Evolutionary conservation across 2,888 invertebrate genomes (phyloP), one percentile per base, ranked within the genome.

Genomic region (Hypolimnas misippus): DNA sequence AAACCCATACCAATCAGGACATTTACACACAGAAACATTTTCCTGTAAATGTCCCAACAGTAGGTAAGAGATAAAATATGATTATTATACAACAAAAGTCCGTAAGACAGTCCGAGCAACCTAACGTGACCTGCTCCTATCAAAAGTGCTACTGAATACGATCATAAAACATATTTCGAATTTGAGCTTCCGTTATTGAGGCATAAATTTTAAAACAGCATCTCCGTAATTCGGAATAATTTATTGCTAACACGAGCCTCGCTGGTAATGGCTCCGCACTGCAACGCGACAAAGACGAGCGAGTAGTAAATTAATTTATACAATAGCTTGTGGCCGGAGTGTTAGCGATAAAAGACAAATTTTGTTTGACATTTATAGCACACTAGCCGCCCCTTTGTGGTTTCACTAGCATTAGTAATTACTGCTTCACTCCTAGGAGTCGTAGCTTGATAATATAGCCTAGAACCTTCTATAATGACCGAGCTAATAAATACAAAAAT

Each of bases 251-350:
- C 46, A 51, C 56, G 57, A 44, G 56, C 58, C 64, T 52, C 42
- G 49, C 42, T 56, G 53, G 58, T 64, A 60, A 49, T 53, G 59
- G 53, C 64, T 40, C 40, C 61, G 40, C 52, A 38, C 29, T 66
- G 67, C 68, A 66, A 58, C 60, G 63, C 67, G 70, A 71, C 72
- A 70, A 67, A 65, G 68, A 68, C 65, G 68, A 58, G 62, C 33
- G 65, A 55, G 51, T 62, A 60, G 63, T 67, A 65, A 71, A 72
- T 72, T 72, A 72, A 72, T 72, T 71, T 68, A 67, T 62, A 56
- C 66, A 50, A 62, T 31, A 1, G 31, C 40, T 44, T 54, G 29
- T 52, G 60, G 63, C 50, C 38, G 17, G 50, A 62, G 53, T 63
- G 44, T 2, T 10, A 46, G 68, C 68, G 66, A 16, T 38, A n/a